phyloP scores from a whole-genome alignment of 2,888 invertebrate genomes.

The Malthinus flaveolus region DNA sequence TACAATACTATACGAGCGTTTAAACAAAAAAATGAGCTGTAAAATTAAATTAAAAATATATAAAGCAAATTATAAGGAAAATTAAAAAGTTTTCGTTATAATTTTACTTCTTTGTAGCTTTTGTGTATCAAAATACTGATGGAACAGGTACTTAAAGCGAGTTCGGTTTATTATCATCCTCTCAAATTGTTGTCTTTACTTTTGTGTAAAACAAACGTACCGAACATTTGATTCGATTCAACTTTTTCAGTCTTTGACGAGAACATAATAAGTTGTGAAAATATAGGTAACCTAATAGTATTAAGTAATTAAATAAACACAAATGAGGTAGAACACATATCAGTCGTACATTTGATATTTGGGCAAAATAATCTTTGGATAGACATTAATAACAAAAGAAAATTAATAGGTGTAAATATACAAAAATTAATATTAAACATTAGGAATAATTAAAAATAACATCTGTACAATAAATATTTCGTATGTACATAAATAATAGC shows the following conservation, averaged over 20 bases:
- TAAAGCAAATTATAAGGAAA: no score
- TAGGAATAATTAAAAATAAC: slow-evolving; percentile 33
- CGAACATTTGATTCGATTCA: no score
- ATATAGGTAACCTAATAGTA: slow-evolving; percentile 46
- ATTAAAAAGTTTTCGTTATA: no score
- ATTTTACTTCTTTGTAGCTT: no score
- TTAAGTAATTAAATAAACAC: slow-evolving; percentile 43
- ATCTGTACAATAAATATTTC: slow-evolving; percentile 34
- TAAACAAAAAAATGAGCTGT: no score
- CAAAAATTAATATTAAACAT: slow-evolving; percentile 24
- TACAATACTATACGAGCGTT: no score
- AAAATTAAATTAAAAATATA: no score
- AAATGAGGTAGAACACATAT: slow-evolving; percentile 55
- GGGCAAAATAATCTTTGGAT: slow-evolving; percentile 30
- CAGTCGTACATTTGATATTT: slow-evolving; percentile 50
- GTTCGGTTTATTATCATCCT: no score
- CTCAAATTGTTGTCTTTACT: no score
- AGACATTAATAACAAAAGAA: slow-evolving; percentile 10
- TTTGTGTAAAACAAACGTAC: no score
- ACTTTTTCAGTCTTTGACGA: slow-evolving; percentile 22
- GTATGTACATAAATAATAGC: slow-evolving; percentile 34
- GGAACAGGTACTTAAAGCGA: no score
- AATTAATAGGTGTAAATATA: slow-evolving; percentile 9
- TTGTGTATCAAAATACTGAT: no score
- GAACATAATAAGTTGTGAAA: slow-evolving; percentile 12